Conservation (phyloP, 2,888 invertebrate genomes). For the Biston betularia region DNA sequence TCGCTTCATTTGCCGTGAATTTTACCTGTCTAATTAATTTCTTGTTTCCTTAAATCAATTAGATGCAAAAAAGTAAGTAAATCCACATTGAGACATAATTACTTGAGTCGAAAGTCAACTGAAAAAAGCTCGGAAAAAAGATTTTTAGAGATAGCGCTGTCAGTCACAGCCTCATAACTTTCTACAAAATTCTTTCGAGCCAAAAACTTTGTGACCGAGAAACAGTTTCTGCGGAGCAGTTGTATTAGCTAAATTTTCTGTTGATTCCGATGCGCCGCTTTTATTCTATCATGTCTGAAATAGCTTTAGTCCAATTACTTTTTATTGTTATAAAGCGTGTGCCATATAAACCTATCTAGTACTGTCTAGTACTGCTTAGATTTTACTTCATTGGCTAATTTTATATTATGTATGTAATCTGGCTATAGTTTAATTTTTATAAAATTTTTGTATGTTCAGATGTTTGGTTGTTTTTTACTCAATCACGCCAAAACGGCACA, state of each 20-base stretch:
- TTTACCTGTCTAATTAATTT: slow-evolving; percentile 8
- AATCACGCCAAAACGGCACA: too few species aligned
- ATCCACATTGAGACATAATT: slow-evolving; percentile 12
- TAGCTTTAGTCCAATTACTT: slow-evolving; percentile 9
- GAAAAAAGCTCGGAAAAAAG: slow-evolving; percentile 14
- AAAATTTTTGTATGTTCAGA: too few species aligned
- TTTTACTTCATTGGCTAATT: too few species aligned
- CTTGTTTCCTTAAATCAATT: slow-evolving; percentile 5
- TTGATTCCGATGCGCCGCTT: slow-evolving; percentile 13
- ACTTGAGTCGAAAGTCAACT: slow-evolving; percentile 10
- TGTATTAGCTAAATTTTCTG: slow-evolving; percentile 29
- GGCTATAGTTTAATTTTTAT: too few species aligned
- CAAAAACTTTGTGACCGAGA: slow-evolving; percentile 21
- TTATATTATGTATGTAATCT: too few species aligned
- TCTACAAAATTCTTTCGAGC: slow-evolving; percentile 25
- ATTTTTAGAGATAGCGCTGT: slow-evolving; percentile 17
- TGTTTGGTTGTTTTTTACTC: too few species aligned
- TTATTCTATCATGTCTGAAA: slow-evolving; percentile 18
- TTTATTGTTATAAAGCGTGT: neutral
- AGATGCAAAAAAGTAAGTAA: slow-evolving; percentile 3
- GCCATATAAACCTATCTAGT: too few species aligned
- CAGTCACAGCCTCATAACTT: slow-evolving; percentile 29
- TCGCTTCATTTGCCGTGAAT: neutral
- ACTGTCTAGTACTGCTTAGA: too few species aligned
- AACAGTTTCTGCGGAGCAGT: slow-evolving; percentile 10